Percentiles rank a stretch among this genome's conserved stretches.
These are phyloP conservation scores for Petrolisthes manimaculis DNA, from an alignment of 2,888 invertebrate species.

Conservation along the genomic window DNA sequence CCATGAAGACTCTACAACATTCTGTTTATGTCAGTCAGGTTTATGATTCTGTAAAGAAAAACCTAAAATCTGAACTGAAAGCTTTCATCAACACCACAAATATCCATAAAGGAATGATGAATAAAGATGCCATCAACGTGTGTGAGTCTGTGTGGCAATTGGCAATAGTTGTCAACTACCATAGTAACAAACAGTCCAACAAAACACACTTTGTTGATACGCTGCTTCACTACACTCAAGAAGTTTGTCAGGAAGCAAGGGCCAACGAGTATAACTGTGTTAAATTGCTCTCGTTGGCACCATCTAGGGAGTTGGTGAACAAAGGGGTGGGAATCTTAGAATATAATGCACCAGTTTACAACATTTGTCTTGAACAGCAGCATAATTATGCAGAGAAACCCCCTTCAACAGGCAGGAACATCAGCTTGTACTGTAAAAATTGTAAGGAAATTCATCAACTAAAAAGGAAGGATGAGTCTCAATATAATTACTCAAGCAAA, in stretches of 20 bases:
- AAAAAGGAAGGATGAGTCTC: not conserved
- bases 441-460: not conserved
- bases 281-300: slow-evolving; percentile 5
- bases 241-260: slow-evolving; percentile 13
- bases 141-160: slow-evolving; percentile 33
- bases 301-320: slow-evolving; percentile 11
- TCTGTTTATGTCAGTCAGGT: slow-evolving; percentile 22
- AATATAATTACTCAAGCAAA: no score
- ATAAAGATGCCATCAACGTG: not conserved
- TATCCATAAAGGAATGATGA: not conserved
- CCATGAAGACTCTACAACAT: slow-evolving; percentile 26
- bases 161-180: slow-evolving; percentile 1
- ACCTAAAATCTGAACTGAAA: slow-evolving; percentile 9
- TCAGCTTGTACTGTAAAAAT: not conserved
- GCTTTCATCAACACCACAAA: slow-evolving; percentile 1
- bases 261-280: not conserved
- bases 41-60: slow-evolving; percentile 15
- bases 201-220: not conserved
- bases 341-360: slow-evolving; percentile 13
- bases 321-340: slow-evolving; percentile 15
- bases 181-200: not conserved
- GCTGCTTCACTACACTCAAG: not conserved
- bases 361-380: not conserved
- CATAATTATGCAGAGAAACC: not conserved
- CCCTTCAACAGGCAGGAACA: not conserved